These are phyloP conservation scores for Tenualosa thibaudeaui DNA, from an alignment of 2,797 vertebrate species.

Conservation along the genomic window DNA sequence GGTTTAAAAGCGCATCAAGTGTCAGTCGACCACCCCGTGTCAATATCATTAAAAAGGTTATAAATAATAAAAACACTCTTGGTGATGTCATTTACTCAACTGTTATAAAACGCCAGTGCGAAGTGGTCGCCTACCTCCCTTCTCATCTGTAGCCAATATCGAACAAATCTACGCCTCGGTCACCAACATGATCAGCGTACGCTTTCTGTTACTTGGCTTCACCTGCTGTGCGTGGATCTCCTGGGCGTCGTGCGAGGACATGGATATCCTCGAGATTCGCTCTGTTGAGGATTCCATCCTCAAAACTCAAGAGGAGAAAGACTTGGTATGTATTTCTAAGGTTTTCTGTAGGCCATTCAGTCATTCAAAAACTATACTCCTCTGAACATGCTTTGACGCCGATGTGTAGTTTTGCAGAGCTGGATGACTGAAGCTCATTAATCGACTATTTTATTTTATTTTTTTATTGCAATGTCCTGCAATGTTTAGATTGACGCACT, in stretches of 20 bases:
- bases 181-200: slow-evolving; percentile 71
- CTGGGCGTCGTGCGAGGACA: slow-evolving; percentile 62
- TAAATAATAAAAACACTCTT: neutral
- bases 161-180: slow-evolving; percentile 4
- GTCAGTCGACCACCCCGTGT: neutral
- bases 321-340: slow-evolving; percentile 72
- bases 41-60: neutral
- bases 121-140: neutral
- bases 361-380: neutral
- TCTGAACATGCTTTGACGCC: no score
- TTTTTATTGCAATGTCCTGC: neutral
- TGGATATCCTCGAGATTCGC: slow-evolving; percentile 67
- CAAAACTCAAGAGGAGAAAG: slow-evolving; percentile 76
- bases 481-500: slow-evolving; percentile 73
- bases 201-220: slow-evolving; percentile 68
- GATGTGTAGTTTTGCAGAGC: neutral
- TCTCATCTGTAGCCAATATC: neutral
- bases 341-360: neutral
- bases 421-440: neutral
- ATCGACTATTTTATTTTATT: neutral
- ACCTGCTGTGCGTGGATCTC: slow-evolving; percentile 68
- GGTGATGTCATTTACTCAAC: neutral
- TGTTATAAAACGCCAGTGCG: neutral
- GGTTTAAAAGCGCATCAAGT: neutral
- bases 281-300: slow-evolving; percentile 59